These are phyloP conservation scores for Pollenia griseotomentosa DNA, from an alignment of 2,888 invertebrate species.

Conservation along the genomic window DNA sequence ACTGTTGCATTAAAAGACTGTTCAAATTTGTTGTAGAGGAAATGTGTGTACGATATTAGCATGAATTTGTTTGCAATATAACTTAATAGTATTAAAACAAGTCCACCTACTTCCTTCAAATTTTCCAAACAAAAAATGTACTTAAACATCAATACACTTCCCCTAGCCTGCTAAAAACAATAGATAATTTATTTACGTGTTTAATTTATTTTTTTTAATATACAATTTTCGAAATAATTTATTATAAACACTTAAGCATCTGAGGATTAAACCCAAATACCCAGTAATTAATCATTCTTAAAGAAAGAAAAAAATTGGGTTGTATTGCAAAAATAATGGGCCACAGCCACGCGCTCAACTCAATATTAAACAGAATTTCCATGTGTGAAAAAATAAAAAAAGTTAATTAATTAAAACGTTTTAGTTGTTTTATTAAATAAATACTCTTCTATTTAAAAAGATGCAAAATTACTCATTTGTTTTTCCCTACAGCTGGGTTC, in stretches of 20 bases:
- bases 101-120: too few species aligned
- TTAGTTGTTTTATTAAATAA: too few species aligned
- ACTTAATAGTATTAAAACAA: too few species aligned
- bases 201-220: not conserved
- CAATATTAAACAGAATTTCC: not conserved
- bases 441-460: too few species aligned
- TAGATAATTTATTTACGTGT: not conserved
- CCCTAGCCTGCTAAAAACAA: too few species aligned
- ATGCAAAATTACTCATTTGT: too few species aligned
- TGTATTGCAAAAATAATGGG: not conserved
- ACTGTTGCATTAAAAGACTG: not conserved
- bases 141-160: too few species aligned
- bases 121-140: too few species aligned
- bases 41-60: too few species aligned
- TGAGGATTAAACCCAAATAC: conserved; percentile 49
- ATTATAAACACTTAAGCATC: conserved; percentile 44
- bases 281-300: conserved; percentile 47
- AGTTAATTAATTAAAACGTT: conserved; percentile 12
- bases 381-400: conserved; percentile 1
- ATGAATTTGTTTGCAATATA: too few species aligned
- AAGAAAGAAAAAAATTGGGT: conserved; percentile 13
- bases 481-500: too few species aligned
- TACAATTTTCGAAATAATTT: conserved; percentile 23
- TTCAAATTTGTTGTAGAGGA: too few species aligned
- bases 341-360: conserved; percentile 4